phyloP scores from a whole-genome alignment of 2,888 invertebrate genomes.

The Hedya salicella region DNA sequence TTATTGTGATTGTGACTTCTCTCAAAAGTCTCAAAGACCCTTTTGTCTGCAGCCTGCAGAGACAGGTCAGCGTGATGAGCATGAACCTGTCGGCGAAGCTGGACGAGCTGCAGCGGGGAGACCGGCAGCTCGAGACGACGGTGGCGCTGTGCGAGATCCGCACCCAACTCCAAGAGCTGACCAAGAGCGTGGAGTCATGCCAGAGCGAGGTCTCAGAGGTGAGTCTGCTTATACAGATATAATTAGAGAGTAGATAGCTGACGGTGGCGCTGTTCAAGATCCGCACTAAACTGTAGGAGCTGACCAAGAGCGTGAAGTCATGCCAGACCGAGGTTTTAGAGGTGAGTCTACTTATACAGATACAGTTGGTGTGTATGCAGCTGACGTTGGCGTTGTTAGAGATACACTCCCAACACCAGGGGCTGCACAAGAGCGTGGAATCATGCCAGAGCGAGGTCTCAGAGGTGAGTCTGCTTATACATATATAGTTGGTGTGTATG shows the following conservation, averaged over 20 bases:
- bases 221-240: too few relatives aligned
- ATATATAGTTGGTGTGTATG: too few relatives aligned
- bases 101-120: constrained; percentile 95
- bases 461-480: too few relatives aligned
- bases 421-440: constrained; percentile 97
- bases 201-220: constrained; percentile 79
- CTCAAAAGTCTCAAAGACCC: too few relatives aligned
- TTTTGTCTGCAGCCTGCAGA: constrained; percentile 98
- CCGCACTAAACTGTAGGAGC: constrained; percentile 95
- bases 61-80: constrained; percentile 99
- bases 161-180: constrained; percentile 96
- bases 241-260: too few relatives aligned
- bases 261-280: constrained; percentile 97
- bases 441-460: constrained; percentile 89
- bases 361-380: constrained; percentile 95
- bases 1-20: too few relatives aligned
- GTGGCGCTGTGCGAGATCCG: constrained; percentile 97
- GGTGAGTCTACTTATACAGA: constrained; percentile 85
- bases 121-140: constrained; percentile 91
- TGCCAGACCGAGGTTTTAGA: constrained; percentile 86
- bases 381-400: constrained; percentile 96
- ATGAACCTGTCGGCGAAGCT: constrained; percentile 97
- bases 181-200: constrained; percentile 97
- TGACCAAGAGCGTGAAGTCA: constrained; percentile 97
- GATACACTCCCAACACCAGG: constrained; percentile 96